Conservation (phyloP, 53 echinoderm and acorn worm species). For the Glandiceps talaboti region DNA sequence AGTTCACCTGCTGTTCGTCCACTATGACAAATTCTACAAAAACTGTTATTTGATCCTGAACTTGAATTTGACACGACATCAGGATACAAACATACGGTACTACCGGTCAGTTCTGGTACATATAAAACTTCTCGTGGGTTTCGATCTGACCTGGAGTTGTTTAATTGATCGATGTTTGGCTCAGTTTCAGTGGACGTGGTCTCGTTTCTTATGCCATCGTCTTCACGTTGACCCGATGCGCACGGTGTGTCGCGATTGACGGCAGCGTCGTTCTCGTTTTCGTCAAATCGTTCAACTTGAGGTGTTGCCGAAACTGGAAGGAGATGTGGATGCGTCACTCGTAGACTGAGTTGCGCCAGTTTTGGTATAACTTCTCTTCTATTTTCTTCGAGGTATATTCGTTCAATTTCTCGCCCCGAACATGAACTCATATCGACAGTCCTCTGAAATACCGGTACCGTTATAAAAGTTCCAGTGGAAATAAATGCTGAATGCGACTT, state of each 20-base stretch:
- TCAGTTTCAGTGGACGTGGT: too few species aligned
- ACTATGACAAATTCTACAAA: not conserved
- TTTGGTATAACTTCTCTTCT: not conserved
- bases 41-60: not conserved
- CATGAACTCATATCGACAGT: too few species aligned
- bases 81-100: too few species aligned
- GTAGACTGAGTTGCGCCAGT: not conserved
- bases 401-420: too few species aligned
- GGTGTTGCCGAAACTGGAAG: not conserved
- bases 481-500: too few species aligned
- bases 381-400: too few species aligned
- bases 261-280: not conserved
- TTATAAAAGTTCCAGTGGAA: too few species aligned
- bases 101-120: not conserved
- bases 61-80: not conserved
- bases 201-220: not conserved
- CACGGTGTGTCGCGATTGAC: not conserved
- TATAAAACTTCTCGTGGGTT: not conserved
- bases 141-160: too few species aligned
- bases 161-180: too few species aligned
- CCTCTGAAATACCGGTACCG: too few species aligned
- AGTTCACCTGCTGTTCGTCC: not conserved
- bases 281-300: not conserved
- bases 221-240: not conserved
- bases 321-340: too few species aligned